Base-by-base conservation (phyloP, 2,888 invertebrate species). In the Drosophila mimetica region DNA sequence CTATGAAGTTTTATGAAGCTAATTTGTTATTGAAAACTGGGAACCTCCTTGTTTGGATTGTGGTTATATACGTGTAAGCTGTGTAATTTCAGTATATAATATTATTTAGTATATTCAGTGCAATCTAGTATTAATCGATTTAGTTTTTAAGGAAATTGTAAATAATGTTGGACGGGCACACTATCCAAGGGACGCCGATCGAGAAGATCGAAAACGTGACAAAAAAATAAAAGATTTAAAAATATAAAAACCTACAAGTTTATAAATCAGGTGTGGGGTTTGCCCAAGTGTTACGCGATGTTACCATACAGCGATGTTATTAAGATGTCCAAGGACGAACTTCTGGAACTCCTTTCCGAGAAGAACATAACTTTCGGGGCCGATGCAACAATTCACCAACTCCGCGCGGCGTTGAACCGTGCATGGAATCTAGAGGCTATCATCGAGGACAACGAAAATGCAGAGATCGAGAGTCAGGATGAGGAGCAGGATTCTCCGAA, bases 41-140 rank as follows among this genome's bases (percentile, higher is more conserved):
- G n/a, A n/a, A n/a, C n/a, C n/a, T n/a, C n/a, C n/a, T n/a, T n/a
- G n/a, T n/a, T n/a, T n/a, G n/a, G n/a, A n/a, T n/a, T n/a, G n/a
- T n/a, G n/a, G n/a, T n/a, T n/a, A n/a, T n/a, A n/a, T n/a, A 2
- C 22, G 4, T 30, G 30, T 30, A 30, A 30, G 30, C 30, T 30
- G 30, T 30, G 30, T 30, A 30, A 11, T 30, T 30, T 11, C 30
- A 30, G 30, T 30, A 14, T 30, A 14, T 34, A 34, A 34, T 34
- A 6, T 14, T 36, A n/a, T 4, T 36, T 8, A 36, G 8, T 8
- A 36, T 14, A 14, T 14, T 14, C 1, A 13, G 14, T 36, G 36
- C 36, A 36, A n/a, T 34, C 34, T 34, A n/a, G 34, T 34, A 34
- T 34, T 34, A 34, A 34, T 34, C 34, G 13, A n/a, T n/a, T 34